Conservation (phyloP, 2,888 invertebrate species). For the Hemistola chrysoprasaria region DNA sequence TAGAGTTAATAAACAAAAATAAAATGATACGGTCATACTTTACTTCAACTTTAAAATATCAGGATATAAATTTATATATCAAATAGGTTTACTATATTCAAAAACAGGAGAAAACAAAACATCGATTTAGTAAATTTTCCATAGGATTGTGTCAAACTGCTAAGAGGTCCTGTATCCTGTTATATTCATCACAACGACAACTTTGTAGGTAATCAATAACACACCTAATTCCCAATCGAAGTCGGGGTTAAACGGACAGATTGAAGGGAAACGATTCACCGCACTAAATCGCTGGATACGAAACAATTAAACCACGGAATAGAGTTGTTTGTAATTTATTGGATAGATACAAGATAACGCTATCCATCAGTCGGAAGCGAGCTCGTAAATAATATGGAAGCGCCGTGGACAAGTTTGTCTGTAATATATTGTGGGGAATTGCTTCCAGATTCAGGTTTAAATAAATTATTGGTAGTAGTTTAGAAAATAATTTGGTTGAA, state of each 20-base stretch:
- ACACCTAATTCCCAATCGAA: slow-evolving; percentile 22
- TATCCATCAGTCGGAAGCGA: slow-evolving; percentile 43
- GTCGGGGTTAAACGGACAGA: slow-evolving; percentile 27
- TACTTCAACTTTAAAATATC: no score
- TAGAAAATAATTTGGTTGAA: no score
- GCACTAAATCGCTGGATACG: slow-evolving; percentile 56
- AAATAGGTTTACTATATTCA: no score
- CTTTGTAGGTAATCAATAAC: background rate
- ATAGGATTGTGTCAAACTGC: no score
- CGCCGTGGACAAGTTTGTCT: slow-evolving; percentile 21
- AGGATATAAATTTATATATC: no score
- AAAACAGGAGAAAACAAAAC: no score
- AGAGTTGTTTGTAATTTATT: slow-evolving; percentile 63
- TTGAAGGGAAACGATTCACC: slow-evolving; percentile 34
- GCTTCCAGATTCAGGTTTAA: background rate
- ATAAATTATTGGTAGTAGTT: no score
- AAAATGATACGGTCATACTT: no score
- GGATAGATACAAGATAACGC: slow-evolving; percentile 57
- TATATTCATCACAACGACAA: no score
- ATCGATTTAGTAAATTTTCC: no score
- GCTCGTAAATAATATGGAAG: slow-evolving; percentile 27
- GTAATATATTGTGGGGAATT: slow-evolving; percentile 12
- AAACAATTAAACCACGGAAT: slow-evolving; percentile 59
- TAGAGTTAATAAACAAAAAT: no score
- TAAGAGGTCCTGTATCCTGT: no score